Conservation (phyloP, 1,140 invertebrate species). For the Papilio xuthus region DNA sequence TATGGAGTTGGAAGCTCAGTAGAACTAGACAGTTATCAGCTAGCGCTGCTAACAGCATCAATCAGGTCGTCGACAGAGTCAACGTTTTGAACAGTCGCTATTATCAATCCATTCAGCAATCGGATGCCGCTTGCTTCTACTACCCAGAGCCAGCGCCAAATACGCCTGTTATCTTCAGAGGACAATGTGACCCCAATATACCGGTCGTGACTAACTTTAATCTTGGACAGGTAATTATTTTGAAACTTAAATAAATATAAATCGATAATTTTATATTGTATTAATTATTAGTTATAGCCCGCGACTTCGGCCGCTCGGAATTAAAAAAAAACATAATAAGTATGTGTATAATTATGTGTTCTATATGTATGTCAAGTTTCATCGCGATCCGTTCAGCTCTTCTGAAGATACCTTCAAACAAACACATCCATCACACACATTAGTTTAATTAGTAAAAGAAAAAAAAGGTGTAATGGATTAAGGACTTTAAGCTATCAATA, state of each 20-base stretch:
- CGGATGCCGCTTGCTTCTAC: slow-evolving; percentile 57
- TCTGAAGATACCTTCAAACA: no score
- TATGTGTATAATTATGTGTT: no score
- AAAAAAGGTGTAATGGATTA: not conserved
- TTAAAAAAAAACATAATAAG: no score
- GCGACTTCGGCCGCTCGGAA: no score
- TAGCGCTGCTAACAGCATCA: slow-evolving; percentile 44
- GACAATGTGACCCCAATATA: slow-evolving; percentile 60
- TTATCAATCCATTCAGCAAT: slow-evolving; percentile 44
- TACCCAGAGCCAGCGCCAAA: slow-evolving; percentile 45
- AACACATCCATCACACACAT: no score
- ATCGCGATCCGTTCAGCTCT: no score
- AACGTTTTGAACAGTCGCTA: slow-evolving; percentile 52
- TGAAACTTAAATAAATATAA: no score
- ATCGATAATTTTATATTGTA: no score
- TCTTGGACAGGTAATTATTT: slow-evolving; percentile 47
- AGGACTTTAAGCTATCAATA: no score
- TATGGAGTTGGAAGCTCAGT: slow-evolving; percentile 62
- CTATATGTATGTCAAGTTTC: no score
- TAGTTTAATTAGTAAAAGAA: not conserved
- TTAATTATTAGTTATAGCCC: no score
- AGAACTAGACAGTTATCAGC: slow-evolving; percentile 44
- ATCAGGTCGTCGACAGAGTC: slow-evolving; percentile 44
- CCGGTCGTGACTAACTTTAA: slow-evolving; percentile 56
- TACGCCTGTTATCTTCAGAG: slow-evolving; percentile 53